Conservation (phyloP, 2,113 vertebrate species). For the Gnathonemus echidnorhynchus region DNA sequence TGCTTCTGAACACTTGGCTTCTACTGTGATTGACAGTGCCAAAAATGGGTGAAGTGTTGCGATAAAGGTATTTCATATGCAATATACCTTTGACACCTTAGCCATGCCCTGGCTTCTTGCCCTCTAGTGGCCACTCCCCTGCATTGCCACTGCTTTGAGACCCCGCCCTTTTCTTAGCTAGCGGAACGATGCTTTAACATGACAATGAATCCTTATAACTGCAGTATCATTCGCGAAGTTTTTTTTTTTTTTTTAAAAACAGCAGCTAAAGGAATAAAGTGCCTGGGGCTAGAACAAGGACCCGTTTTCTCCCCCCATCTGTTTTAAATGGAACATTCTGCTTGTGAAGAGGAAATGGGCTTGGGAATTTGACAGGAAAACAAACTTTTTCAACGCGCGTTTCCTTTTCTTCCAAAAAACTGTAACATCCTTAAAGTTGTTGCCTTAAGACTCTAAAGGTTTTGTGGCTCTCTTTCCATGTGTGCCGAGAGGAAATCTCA, state of each 20-base stretch:
- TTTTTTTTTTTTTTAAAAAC: slow-evolving; percentile 11
- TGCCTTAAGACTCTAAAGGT: slow-evolving; percentile 49
- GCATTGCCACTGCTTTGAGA: slow-evolving; percentile 49
- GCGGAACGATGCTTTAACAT: slow-evolving; percentile 40
- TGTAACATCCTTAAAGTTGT: slow-evolving; percentile 53
- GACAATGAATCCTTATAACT: slow-evolving; percentile 35
- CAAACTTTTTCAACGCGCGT: slow-evolving; percentile 28
- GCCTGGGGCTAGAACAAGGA: slow-evolving; percentile 64
- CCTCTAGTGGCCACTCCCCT: slow-evolving; percentile 54
- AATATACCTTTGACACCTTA: slow-evolving; percentile 47
- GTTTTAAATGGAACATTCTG: slow-evolving; percentile 31
- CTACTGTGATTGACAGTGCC: slow-evolving; percentile 56
- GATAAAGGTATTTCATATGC: slow-evolving; percentile 56
- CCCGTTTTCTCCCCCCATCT: background rate
- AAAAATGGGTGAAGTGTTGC: slow-evolving; percentile 40
- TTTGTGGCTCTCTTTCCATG: slow-evolving; percentile 46
- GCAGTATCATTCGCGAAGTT: slow-evolving; percentile 48
- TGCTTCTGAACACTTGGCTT: slow-evolving; percentile 36
- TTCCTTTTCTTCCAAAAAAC: slow-evolving; percentile 49
- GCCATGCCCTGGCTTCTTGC: slow-evolving; percentile 59
- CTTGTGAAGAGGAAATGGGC: slow-evolving; percentile 43
- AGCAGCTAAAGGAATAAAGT: slow-evolving; percentile 38
- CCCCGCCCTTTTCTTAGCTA: slow-evolving; percentile 39
- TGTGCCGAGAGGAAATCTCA: slow-evolving; percentile 45
- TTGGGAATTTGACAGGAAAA: slow-evolving; percentile 34